Evolutionary conservation across 2,797 vertebrate genomes (phyloP).

Genomic region (Labroides dimidiatus): DNA sequence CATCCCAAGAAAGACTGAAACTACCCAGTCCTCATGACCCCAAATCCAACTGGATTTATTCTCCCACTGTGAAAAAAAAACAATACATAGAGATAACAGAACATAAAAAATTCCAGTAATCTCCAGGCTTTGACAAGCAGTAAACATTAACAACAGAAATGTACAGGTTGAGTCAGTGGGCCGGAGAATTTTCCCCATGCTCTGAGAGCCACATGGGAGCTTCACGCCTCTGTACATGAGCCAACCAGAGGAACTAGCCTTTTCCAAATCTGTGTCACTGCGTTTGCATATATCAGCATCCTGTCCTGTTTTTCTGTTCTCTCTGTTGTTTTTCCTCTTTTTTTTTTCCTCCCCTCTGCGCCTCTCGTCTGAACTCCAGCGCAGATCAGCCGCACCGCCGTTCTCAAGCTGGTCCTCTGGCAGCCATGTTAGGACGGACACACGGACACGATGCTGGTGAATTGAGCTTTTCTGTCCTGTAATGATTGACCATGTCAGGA

Average conservation of each 20-base stretch:
- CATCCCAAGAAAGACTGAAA: constrained; percentile 74
- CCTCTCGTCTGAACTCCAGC: constrained; percentile 63
- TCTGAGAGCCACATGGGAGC: constrained; percentile 88
- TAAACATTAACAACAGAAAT: constrained; percentile 99
- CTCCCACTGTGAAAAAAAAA: constrained; percentile 85
- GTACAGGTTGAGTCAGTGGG: constrained; percentile 96
- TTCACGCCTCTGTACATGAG: constrained; percentile 92
- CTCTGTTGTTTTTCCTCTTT: constrained; percentile 31
- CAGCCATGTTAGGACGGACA: constrained; percentile 56
- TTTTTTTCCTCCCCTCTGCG: not conserved
- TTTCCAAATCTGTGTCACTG: constrained; percentile 83
- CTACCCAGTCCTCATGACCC: constrained; percentile 52
- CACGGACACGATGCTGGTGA: constrained; percentile 65
- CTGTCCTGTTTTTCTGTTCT: constrained; percentile 71
- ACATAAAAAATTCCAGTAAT: constrained; percentile 91
- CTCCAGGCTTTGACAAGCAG: constrained; percentile 97
- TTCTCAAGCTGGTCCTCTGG: constrained; percentile 75
- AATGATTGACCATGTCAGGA: constrained; percentile 68
- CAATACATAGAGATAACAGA: constrained; percentile 64
- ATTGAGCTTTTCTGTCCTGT: constrained; percentile 48
- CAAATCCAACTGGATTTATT: constrained; percentile 93
- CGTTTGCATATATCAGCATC: constrained; percentile 87
- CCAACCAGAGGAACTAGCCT: constrained; percentile 82
- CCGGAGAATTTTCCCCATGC: constrained; percentile 91
- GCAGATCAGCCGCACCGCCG: constrained; percentile 71